phyloP scores from a whole-genome alignment of 2,113 vertebrate species.

The Nycticryphes semicollaris region DNA sequence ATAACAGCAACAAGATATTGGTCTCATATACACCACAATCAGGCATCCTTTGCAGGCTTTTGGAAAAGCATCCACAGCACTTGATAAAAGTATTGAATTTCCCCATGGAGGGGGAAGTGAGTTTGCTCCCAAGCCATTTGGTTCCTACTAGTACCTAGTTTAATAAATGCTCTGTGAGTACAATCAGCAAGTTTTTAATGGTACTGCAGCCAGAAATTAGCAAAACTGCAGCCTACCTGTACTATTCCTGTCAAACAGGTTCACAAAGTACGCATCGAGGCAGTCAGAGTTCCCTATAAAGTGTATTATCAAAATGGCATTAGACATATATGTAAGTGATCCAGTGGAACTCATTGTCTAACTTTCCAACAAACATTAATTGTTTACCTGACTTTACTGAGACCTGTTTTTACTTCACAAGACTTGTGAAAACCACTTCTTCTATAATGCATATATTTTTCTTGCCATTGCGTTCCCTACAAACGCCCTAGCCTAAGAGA shows the following conservation, averaged over 20 bases:
- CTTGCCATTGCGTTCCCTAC: background rate
- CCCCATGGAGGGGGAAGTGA: background rate
- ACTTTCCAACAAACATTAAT: background rate
- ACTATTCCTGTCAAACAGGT: background rate
- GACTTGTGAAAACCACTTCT: background rate
- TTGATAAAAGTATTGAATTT: background rate
- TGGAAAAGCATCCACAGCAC: background rate
- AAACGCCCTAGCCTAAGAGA: background rate
- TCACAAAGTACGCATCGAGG: background rate
- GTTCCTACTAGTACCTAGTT: background rate
- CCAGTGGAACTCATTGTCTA: background rate
- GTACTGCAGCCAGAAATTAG: background rate
- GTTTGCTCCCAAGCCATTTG: background rate
- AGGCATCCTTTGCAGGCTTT: background rate
- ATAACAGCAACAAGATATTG: background rate
- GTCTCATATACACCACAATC: background rate
- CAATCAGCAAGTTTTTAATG: background rate
- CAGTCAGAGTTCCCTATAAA: background rate
- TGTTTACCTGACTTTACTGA: background rate
- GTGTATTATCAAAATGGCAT: background rate
- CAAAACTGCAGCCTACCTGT: background rate
- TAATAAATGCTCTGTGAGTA: background rate
- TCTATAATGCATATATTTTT: background rate
- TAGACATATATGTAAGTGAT: background rate
- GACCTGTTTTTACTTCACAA: background rate